Evolutionary conservation across 2,113 vertebrate genomes (phyloP).

Genomic region (Atrichornis clamosus): DNA sequence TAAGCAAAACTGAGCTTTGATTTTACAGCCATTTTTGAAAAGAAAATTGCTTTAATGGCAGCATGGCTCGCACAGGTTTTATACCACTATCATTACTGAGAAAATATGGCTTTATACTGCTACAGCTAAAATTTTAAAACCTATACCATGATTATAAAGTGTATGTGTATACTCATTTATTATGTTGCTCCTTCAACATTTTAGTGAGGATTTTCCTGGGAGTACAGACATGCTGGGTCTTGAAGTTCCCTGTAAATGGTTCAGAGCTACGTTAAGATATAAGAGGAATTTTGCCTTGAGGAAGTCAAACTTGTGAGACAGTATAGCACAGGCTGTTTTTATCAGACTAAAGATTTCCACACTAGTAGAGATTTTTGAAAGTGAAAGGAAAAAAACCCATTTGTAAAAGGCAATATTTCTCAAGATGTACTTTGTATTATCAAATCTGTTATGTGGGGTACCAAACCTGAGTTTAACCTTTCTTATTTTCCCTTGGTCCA

Average conservation of each 20-base stretch:
- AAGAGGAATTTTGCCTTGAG: background rate
- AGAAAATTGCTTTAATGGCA: background rate
- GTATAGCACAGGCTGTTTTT: background rate
- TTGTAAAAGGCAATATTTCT: background rate
- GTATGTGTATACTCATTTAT: background rate
- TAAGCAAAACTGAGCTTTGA: background rate
- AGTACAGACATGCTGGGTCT: background rate
- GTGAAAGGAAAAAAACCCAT: background rate
- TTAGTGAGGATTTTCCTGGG: background rate
- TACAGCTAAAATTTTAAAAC: background rate
- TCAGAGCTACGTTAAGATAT: background rate
- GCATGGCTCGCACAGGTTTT: background rate
- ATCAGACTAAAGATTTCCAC: background rate
- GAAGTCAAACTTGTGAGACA: background rate
- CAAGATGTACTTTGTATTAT: background rate
- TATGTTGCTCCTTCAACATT: background rate
- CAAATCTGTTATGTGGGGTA: background rate
- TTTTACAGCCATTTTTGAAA: background rate
- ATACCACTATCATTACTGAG: background rate
- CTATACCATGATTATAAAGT: background rate
- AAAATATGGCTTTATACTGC: background rate
- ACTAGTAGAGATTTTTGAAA: background rate
- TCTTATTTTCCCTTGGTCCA: background rate
- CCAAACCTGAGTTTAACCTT: background rate
- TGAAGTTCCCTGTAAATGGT: background rate